Evolutionary conservation across 23 tunicate genomes (phyloP), one percentile per base, ranked within the genome.

Genomic region (Corella eumyota): DNA sequence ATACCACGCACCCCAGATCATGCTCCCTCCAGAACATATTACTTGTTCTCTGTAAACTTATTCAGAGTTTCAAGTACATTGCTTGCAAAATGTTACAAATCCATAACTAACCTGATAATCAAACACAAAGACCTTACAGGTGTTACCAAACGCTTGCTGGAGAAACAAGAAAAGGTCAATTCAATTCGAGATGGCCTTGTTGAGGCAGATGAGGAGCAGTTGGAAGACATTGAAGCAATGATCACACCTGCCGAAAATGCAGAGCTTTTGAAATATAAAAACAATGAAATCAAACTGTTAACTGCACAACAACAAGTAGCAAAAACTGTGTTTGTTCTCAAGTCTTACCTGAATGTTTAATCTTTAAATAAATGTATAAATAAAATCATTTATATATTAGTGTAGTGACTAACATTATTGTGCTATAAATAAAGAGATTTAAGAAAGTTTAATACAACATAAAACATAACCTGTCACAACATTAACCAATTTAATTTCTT

Each of bases 191-290:
- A 44, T 65, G 82, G 82, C 65, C 20, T 36, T 60, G 29, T 33
- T 84, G 71, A 75, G 23, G 68, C 68, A 22, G 83, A 75, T 26
- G 73, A 64, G 0, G 94, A 56, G 22, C 94, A 84, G 56, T 68
- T 84, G 36, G 76, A 84, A 56, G 94, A 84, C n/a, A 84, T 84
- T 21, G 94, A 84, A 25, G 94, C 75, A 61, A 84, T 84, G 77
- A 33, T 84, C 29, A 84, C 83, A 6, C 27, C 94, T 4, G 26
- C 73, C 17, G 94, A 84, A 64, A 47, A 78, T 34, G 69, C 50
- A 1, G 73, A 69, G 26, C 62, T 84, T 31, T 34, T 52, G 47
- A 84, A 84, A 37, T 56, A 68, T 24, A 72, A 75, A 45, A 83
- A 84, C 32, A 55, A 73, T 31, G 50, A 70, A 1, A 57, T 69